These are phyloP conservation scores for Zaprionus lineosus DNA, from an alignment of 2,888 invertebrate species.

Conservation along the genomic window DNA sequence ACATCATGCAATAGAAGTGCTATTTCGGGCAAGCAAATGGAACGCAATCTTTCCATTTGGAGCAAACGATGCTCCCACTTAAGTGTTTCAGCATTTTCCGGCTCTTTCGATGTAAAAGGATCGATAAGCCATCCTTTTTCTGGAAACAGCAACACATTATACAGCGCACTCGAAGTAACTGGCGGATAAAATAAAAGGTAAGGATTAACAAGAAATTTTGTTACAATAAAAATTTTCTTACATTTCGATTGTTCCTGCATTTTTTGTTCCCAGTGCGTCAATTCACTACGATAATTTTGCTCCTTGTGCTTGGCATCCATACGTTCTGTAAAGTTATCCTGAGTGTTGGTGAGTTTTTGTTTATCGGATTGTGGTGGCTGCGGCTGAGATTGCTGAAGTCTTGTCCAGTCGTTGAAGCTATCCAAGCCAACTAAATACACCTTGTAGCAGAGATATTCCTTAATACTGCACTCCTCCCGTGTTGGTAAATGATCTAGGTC, in stretches of 20 bases:
- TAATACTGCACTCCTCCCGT: slow-evolving; percentile 84
- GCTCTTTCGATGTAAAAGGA: slow-evolving; percentile 84
- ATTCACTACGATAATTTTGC: slow-evolving; percentile 90
- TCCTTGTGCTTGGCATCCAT: slow-evolving; percentile 93
- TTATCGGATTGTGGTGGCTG: slow-evolving; percentile 86
- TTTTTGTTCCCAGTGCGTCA: slow-evolving; percentile 89
- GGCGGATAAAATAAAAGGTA: slow-evolving; percentile 61
- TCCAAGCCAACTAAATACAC: slow-evolving; percentile 94
- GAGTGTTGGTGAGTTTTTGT: slow-evolving; percentile 81
- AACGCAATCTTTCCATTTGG: slow-evolving; percentile 89
- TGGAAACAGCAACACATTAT: slow-evolving; percentile 94
- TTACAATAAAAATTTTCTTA: slow-evolving; percentile 65
- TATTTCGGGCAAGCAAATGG: slow-evolving; percentile 92
- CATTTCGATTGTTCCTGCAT: slow-evolving; percentile 88
- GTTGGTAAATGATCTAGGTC: slow-evolving; percentile 83
- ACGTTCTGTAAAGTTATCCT: slow-evolving; percentile 90
- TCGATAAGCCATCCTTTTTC: slow-evolving; percentile 95
- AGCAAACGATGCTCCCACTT: slow-evolving; percentile 84
- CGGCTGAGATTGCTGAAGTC: slow-evolving; percentile 91
- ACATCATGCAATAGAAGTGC: slow-evolving; percentile 90
- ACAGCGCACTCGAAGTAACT: slow-evolving; percentile 90
- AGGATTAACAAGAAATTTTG: background rate
- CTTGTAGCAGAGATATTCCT: slow-evolving; percentile 94
- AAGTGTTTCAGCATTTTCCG: slow-evolving; percentile 82
- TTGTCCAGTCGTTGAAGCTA: slow-evolving; percentile 94